Base-by-base conservation (phyloP, 2,113 vertebrate genomes). In the Sardina pilchardus region DNA sequence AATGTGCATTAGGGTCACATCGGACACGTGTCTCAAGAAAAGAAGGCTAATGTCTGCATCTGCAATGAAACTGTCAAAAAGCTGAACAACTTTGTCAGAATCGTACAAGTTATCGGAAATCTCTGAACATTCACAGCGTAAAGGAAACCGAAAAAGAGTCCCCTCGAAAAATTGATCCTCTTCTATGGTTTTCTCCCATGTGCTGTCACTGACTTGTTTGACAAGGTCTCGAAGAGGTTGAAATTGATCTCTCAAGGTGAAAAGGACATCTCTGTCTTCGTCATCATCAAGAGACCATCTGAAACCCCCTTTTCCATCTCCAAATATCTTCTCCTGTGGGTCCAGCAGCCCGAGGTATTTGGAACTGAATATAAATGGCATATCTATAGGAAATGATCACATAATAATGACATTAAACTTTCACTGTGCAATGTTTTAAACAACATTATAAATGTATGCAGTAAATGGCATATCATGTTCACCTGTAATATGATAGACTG, bases 401-500 rank as follows among this genome's bases (percentile, higher is more conserved):
- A 24, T 80, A 19, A 24, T 80, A 19, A 43, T 42, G 45, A 48
- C 24, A 34, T 47, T n/a, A 87, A 14, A n/a, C 0, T 59, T 45
- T 24, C 39, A 39, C 39, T 39, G 1, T 39, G 17, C 67, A 56
- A 6, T 56, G 6, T 56, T 56, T 6, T 24, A 75, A 14, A 56
- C 19, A 56, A 6, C 6, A 21, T 56, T 19, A 8, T 34, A 1
- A 34, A 34, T 36, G 34, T 34, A 36, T 75, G 30, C 36, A 16
- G 14, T 34, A 36, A 1, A 5, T 34, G 30, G 67, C 10, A 87
- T 56, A 19, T 39, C 9, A n/a, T 82, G 53, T 84, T 93, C 44
- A 97, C 96, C 95, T 5, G 96, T 97, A 84, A 96, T 94, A 89
- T 97, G 96, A 87, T 97, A 97, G 87, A 97, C 93, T 14, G 97